Evolutionary conservation across 2,113 vertebrate genomes (phyloP).

Genomic region (Alligator mississippiensis): DNA sequence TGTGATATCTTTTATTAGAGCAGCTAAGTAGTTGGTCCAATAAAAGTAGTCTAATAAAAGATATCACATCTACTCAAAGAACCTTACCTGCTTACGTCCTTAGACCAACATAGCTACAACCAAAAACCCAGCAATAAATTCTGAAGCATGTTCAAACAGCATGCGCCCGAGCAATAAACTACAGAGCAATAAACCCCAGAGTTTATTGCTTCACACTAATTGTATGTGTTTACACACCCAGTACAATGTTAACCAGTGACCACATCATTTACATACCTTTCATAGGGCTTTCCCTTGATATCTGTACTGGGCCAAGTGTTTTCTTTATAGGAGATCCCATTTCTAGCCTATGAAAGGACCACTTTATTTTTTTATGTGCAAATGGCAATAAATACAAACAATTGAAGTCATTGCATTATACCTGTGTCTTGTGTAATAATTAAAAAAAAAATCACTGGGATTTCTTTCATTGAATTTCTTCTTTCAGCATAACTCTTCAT

Average conservation of each 20-base stretch:
- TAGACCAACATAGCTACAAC: no score
- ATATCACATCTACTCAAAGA: no score
- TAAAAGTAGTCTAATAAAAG: no score
- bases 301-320: not conserved
- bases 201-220: no score
- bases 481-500: not conserved
- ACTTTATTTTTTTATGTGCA: not conserved
- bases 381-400: not conserved
- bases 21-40: no score
- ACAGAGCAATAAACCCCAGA: no score
- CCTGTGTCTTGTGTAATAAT: not conserved
- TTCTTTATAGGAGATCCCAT: not conserved
- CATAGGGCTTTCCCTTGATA: not conserved
- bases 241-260: no score
- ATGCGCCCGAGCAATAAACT: no score
- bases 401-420: not conserved
- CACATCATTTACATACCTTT: not conserved
- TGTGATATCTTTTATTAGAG: no score
- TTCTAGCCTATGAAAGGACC: not conserved
- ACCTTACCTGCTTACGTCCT: no score
- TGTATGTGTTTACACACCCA: rapidly evolving
- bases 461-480: not conserved
- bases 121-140: no score
- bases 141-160: no score
- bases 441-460: not conserved